Base-by-base conservation (phyloP, 2,113 vertebrate genomes). In the Patagioenas fasciata region DNA sequence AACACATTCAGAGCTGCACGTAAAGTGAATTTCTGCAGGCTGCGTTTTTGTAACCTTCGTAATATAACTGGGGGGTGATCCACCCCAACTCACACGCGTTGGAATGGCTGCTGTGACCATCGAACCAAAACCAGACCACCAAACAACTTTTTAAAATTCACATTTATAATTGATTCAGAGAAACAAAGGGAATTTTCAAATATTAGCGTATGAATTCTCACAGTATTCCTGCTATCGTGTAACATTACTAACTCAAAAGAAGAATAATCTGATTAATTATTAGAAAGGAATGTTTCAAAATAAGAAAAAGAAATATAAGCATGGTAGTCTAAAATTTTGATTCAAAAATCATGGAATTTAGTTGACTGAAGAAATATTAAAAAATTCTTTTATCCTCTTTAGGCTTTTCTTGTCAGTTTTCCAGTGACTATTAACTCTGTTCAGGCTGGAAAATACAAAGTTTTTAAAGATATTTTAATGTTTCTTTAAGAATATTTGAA, bases 81-180 rank as follows among this genome's bases (percentile, higher is more conserved):
- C 7, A 40, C 25, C 3, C 3, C 15, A 54, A 11, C 24, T 6
- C 4, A 9, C 15, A 15, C 3, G 0, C 17, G 11, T 4, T 85
- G 47, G 13, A 20, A 50, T 57, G 13, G 25, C 36, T 66, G 13
- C 19, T 3, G 3, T n/a, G 29, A 42, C 11, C 13, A 24, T 15
- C 3, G 28, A 64, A 25, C 19, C 13, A 58, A 73, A 80, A 70
- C 0, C 7, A 73, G 15, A 53, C 4, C 31, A 29, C 6, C 36
- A 40, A 71, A 25, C 4, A 54, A 24, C 4, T 16, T 51, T 56
- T n/a, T 2, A 2, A 47, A 19, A 79, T 74, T 62, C 5, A 5
- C 8, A 7, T 64, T 82, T 83, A 5, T 47, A 34, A 61, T 34
- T 82, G 4, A 26, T 4, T 29, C 7, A 32, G 42, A 66, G 18